phyloP scores from a whole-genome alignment of 2,113 vertebrate genomes.

The Rhynchomys soricoides region DNA sequence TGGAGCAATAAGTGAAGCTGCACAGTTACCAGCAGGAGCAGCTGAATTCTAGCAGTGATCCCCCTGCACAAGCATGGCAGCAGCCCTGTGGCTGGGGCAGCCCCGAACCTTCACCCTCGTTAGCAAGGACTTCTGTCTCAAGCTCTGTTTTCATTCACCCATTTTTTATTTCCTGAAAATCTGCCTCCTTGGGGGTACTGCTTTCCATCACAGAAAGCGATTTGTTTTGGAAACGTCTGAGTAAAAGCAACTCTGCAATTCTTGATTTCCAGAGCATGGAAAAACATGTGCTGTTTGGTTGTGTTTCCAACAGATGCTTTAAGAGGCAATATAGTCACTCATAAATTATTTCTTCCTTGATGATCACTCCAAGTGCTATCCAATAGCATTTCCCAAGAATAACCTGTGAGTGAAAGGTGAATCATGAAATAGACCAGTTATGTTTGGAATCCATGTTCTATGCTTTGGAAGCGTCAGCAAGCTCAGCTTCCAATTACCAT shows the following conservation, averaged over 20 bases:
- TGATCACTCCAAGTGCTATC: conserved; percentile 45
- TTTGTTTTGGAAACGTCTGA: conserved; percentile 77
- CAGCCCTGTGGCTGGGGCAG: not conserved
- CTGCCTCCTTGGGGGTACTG: conserved; percentile 51
- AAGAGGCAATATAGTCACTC: conserved; percentile 37
- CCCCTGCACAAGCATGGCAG: too few relatives aligned
- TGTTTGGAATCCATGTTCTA: not conserved
- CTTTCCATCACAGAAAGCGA: conserved; percentile 74
- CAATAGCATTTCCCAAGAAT: conserved; percentile 2
- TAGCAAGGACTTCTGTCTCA: not conserved
- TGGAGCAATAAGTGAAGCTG: too few relatives aligned
- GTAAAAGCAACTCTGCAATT: conserved; percentile 65
- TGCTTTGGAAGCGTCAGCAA: not conserved
- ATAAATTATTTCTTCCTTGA: conserved; percentile 62
- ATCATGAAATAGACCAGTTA: not conserved
- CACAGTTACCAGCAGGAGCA: too few relatives aligned
- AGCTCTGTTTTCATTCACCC: conserved; percentile 44
- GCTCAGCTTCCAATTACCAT: not conserved
- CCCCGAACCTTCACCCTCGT: not conserved
- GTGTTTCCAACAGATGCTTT: conserved; percentile 54
- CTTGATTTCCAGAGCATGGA: conserved; percentile 70
- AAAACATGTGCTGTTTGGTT: conserved; percentile 62
- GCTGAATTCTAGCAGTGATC: not conserved
- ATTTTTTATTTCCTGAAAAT: conserved; percentile 63
- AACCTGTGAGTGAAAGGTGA: not conserved